These are phyloP conservation scores for Ageneiosus marmoratus DNA, from an alignment of 2,113 vertebrate genomes.

Conservation along the genomic window DNA sequence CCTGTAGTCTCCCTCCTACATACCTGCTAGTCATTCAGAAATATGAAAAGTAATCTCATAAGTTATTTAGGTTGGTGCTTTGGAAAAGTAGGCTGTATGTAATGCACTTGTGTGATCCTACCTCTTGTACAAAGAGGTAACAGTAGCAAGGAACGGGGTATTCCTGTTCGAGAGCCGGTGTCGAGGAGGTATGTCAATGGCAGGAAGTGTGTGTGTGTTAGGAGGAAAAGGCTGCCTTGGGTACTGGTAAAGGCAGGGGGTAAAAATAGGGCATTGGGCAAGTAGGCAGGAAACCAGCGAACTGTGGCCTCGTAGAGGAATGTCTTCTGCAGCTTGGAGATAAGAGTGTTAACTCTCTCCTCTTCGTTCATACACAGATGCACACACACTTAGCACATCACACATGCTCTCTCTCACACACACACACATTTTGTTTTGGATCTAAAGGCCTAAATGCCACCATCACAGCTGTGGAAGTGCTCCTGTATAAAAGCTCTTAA, in stretches of 20 bases:
- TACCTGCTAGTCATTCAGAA: neutral
- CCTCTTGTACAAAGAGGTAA: conserved; percentile 21
- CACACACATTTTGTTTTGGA: conserved; percentile 36
- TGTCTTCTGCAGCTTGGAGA: conserved; percentile 90
- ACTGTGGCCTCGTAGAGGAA: conserved; percentile 89
- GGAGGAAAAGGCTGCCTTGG: conserved; percentile 93
- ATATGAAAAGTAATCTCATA: neutral
- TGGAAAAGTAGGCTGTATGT: neutral
- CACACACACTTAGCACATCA: conserved; percentile 19
- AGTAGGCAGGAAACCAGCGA: conserved; percentile 90
- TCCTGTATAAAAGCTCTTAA: conserved; percentile 37
- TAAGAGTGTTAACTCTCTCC: conserved; percentile 89
- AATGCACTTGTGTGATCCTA: neutral
- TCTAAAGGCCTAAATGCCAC: conserved; percentile 43
- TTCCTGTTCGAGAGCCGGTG: conserved; percentile 68
- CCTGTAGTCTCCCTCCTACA: neutral
- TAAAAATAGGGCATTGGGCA: conserved; percentile 95
- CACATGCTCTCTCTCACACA: neutral
- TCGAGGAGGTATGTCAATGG: conserved; percentile 78
- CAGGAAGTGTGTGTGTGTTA: conserved; percentile 81
- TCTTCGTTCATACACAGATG: conserved; percentile 56
- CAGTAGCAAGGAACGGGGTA: conserved; percentile 61
- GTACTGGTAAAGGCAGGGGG: conserved; percentile 80
- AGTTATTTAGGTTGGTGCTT: neutral
- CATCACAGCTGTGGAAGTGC: conserved; percentile 18